These are phyloP conservation scores for Thereva unica DNA, from an alignment of 2,888 invertebrate genomes.

Conservation along the genomic window DNA sequence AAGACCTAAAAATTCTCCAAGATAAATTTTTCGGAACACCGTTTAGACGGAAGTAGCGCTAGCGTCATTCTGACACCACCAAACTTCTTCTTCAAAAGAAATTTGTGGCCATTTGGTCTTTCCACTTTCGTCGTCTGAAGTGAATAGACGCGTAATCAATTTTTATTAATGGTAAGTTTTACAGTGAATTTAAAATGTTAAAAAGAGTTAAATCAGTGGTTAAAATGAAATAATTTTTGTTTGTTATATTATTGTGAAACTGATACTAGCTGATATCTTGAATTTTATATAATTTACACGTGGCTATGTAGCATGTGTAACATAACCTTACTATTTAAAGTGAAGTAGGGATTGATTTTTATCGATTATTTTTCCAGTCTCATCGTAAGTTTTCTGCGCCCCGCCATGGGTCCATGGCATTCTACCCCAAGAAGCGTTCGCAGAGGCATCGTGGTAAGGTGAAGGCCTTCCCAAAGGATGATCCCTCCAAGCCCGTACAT, in stretches of 20 bases:
- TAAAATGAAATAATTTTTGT: too few relatives aligned
- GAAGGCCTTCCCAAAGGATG: conserved; percentile 99
- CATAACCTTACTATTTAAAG: not conserved
- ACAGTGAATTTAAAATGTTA: not conserved
- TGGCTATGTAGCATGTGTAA: not conserved
- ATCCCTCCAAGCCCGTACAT: conserved; percentile 93
- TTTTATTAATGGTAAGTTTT: conserved; percentile 49
- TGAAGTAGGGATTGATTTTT: not conserved
- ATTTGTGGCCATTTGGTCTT: conserved; percentile 48
- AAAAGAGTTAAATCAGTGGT: too few relatives aligned
- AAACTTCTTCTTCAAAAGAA: conserved; percentile 44
- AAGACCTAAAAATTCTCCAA: too few relatives aligned
- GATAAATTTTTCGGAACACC: too few relatives aligned
- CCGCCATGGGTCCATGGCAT: conserved; percentile 99
- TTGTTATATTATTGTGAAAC: not conserved
- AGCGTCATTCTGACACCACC: conserved; percentile 32
- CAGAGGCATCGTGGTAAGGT: conserved; percentile 97
- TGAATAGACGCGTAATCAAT: conserved; percentile 47
- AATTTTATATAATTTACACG: not conserved
- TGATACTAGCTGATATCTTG: not conserved
- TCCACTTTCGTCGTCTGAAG: conserved; percentile 51
- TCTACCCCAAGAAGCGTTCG: conserved; percentile 98
- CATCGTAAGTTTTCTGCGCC: conserved; percentile 99
- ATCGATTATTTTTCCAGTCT: conserved; percentile 70
- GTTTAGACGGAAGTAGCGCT: too few relatives aligned